Evolutionary conservation across 2,888 invertebrate species (phyloP).

Genomic region (Tupiocoris notatus): DNA sequence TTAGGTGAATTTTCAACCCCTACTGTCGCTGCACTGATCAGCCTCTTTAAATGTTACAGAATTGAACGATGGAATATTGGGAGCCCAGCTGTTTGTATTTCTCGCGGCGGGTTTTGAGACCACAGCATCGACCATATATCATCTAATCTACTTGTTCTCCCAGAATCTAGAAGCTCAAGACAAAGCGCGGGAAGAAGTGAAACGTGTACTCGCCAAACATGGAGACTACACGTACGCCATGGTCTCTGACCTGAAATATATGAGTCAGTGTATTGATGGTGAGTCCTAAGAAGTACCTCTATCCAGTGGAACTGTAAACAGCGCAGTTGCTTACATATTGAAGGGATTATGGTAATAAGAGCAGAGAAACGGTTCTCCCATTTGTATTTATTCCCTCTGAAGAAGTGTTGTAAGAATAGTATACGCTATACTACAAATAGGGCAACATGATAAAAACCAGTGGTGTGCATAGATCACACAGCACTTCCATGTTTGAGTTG

Average conservation of each 20-base stretch:
- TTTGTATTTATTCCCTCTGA: too few relatives aligned
- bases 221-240: slow-evolving; percentile 43
- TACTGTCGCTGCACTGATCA: background rate
- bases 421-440: too few relatives aligned
- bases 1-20: background rate
- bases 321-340: too few relatives aligned
- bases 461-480: too few relatives aligned
- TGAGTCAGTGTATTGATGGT: slow-evolving; percentile 43
- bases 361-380: too few relatives aligned
- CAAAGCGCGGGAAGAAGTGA: slow-evolving; percentile 41
- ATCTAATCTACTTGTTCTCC: slow-evolving; percentile 32
- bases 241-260: slow-evolving; percentile 43
- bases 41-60: slow-evolving; percentile 27
- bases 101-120: slow-evolving; percentile 46
- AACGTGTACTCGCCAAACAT: slow-evolving; percentile 24
- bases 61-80: slow-evolving; percentile 40
- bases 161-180: slow-evolving; percentile 33
- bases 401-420: too few relatives aligned
- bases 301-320: too few relatives aligned
- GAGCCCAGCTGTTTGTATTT: slow-evolving; percentile 46
- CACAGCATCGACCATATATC: slow-evolving; percentile 42
- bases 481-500: too few relatives aligned
- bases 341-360: too few relatives aligned
- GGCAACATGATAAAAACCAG: too few relatives aligned
- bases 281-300: too few relatives aligned